Conservation (phyloP, 2,797 vertebrate genomes). For the Oophaga sylvatica region DNA sequence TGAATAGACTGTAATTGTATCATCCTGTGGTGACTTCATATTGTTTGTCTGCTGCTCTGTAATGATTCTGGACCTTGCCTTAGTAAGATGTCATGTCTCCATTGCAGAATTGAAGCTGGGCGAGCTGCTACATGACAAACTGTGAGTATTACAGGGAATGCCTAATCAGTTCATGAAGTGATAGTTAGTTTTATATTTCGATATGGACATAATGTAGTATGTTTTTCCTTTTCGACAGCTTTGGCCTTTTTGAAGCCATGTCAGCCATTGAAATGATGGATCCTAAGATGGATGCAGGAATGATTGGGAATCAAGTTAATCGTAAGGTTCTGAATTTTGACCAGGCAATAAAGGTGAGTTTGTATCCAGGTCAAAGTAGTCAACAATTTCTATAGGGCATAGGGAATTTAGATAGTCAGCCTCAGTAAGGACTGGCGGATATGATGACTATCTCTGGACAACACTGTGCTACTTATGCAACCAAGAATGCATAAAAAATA, state of each 20-base stretch:
- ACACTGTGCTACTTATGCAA: too few species aligned
- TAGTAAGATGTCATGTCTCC: constrained; percentile 44
- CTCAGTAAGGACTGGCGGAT: neutral
- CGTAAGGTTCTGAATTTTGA: constrained; percentile 98
- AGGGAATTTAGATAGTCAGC: neutral
- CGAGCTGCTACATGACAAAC: constrained; percentile 96
- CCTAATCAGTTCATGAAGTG: neutral
- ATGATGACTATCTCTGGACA: neutral
- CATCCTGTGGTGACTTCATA: neutral
- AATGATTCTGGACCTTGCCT: neutral
- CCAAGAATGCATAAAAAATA: too few species aligned
- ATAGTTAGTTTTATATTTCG: neutral
- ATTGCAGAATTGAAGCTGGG: constrained; percentile 92
- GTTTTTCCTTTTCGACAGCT: constrained; percentile 73
- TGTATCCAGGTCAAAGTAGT: neutral
- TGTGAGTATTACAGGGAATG: constrained; percentile 82
- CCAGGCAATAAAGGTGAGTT: constrained; percentile 92
- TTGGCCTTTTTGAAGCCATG: constrained; percentile 99
- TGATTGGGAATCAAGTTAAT: constrained; percentile 99
- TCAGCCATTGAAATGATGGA: constrained; percentile 99
- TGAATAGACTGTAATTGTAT: neutral
- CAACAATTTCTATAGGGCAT: neutral
- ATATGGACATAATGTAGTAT: neutral
- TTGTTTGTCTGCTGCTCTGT: neutral
- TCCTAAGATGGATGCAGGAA: constrained; percentile 98